A percentile compares a stretch with the other conserved stretches of the same genome.
Conservation (phyloP, 2,797 vertebrate genomes). For the Cheirogaleus major region DNA sequence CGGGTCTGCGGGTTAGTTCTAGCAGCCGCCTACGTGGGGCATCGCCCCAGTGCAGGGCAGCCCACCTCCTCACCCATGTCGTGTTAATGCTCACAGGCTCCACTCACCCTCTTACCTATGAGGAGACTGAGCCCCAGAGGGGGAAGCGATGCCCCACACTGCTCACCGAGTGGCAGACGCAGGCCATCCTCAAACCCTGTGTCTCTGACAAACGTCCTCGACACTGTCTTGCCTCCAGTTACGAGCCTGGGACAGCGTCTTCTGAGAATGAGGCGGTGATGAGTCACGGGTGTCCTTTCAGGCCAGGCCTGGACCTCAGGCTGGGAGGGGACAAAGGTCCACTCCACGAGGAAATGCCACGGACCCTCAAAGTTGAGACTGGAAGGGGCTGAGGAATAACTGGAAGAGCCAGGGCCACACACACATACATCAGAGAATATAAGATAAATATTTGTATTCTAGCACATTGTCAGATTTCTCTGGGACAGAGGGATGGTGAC, state of each 20-base stretch:
- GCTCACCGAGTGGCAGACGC: background rate
- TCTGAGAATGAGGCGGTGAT: background rate
- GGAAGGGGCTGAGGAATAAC: fast-evolving
- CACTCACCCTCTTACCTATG: background rate
- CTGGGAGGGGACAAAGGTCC: background rate
- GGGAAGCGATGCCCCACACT: no score
- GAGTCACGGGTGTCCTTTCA: background rate
- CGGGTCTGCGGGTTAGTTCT: background rate
- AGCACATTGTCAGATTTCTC: background rate
- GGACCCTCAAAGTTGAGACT: background rate
- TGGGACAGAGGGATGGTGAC: background rate
- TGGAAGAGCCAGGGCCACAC: background rate
- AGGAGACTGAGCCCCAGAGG: background rate
- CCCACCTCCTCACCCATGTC: no score
- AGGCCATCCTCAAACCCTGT: background rate
- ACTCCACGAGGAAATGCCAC: fast-evolving
- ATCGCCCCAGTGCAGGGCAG: fast-evolving
- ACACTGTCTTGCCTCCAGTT: background rate
- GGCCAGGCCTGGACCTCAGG: background rate
- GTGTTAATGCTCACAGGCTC: background rate
- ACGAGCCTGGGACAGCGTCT: background rate
- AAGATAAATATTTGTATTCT: background rate
- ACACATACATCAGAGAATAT: background rate
- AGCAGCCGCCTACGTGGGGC: background rate
- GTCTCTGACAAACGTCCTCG: fast-evolving